Evolutionary conservation across 2,888 invertebrate genomes (phyloP).

Genomic region (Nephrotoma guestfalica): DNA sequence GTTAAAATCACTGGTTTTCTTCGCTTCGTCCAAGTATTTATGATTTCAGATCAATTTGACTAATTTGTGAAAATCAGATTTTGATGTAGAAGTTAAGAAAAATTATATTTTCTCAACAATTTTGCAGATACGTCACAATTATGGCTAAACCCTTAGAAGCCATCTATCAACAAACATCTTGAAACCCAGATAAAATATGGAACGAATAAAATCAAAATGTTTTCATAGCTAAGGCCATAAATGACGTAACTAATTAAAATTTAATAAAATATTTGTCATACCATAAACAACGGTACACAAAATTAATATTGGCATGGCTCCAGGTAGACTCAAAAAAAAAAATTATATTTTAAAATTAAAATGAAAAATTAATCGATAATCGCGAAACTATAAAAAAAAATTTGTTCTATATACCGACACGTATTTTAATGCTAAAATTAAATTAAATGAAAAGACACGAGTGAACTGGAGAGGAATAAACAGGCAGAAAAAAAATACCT

Average conservation of each 20-base stretch:
- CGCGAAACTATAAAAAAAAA: not conserved
- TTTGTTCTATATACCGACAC: not conserved
- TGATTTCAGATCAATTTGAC: too few relatives aligned
- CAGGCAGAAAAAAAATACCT: not conserved
- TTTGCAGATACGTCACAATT: too few relatives aligned
- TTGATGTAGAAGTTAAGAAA: too few relatives aligned
- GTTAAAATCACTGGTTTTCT: too few relatives aligned
- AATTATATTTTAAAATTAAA: not conserved
- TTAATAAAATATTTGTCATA: not conserved
- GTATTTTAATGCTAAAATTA: not conserved
- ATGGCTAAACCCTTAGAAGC: too few relatives aligned
- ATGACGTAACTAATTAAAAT: not conserved
- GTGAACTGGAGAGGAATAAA: not conserved
- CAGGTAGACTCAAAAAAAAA: not conserved
- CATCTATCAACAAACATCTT: too few relatives aligned
- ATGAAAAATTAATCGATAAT: not conserved
- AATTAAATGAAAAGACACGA: not conserved
- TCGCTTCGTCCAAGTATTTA: too few relatives aligned
- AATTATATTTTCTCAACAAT: too few relatives aligned
- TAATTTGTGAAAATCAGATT: too few relatives aligned
- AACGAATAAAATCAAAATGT: too few relatives aligned
- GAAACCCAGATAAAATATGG: too few relatives aligned
- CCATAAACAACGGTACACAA: not conserved
- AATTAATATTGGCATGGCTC: not conserved
- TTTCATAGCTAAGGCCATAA: too few relatives aligned